Conservation (phyloP, 2,797 vertebrate species). For the Caiman crocodilus region DNA sequence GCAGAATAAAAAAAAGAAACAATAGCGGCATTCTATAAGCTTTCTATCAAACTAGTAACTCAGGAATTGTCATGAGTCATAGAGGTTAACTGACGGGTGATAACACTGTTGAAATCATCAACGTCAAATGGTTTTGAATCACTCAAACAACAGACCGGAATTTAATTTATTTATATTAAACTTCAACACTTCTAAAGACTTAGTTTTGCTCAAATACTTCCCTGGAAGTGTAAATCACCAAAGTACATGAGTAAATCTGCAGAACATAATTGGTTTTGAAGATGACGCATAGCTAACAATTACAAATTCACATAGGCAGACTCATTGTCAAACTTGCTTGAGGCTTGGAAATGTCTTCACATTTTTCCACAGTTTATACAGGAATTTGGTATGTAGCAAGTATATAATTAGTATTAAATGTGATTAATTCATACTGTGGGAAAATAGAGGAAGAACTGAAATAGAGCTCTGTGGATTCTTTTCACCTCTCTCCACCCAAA, state of each 20-base stretch:
- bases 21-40: background rate
- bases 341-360: constrained; percentile 70
- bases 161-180: constrained; percentile 72
- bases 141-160: constrained; percentile 33
- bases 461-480: constrained; percentile 54
- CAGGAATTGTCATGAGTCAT: constrained; percentile 43
- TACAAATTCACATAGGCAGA: constrained; percentile 55
- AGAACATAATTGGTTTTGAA: constrained; percentile 57
- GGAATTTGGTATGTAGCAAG: constrained; percentile 76
- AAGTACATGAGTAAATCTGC: constrained; percentile 64
- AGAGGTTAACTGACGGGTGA: constrained; percentile 37
- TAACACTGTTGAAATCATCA: constrained; percentile 51
- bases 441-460: constrained; percentile 72
- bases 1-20: background rate
- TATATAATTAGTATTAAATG: constrained; percentile 79
- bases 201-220: constrained; percentile 61
- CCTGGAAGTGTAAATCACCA: constrained; percentile 68
- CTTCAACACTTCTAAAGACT: constrained; percentile 56
- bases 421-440: constrained; percentile 77
- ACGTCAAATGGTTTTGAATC: constrained; percentile 63
- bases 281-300: constrained; percentile 73
- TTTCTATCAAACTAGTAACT: constrained; percentile 25
- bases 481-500: constrained; percentile 54
- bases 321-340: constrained; percentile 58
- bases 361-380: constrained; percentile 78